These are phyloP conservation scores for Crotophaga sulcirostris DNA, from an alignment of 2,113 vertebrate species.

Conservation along the genomic window DNA sequence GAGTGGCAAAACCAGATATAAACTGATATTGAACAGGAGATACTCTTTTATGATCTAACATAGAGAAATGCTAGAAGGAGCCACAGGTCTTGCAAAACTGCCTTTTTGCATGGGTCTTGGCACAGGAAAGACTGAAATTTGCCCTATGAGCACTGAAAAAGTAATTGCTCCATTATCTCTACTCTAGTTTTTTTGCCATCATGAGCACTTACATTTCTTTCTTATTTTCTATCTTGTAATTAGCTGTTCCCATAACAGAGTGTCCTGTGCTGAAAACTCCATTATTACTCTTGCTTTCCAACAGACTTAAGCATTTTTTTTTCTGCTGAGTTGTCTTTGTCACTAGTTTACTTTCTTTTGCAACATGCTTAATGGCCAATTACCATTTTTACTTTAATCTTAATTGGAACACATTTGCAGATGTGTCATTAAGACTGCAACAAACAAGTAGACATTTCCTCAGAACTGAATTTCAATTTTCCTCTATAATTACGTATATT, in stretches of 20 bases:
- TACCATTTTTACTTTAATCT: constrained; percentile 64
- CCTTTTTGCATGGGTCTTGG: neutral
- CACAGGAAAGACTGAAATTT: neutral
- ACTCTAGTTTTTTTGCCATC: constrained; percentile 24
- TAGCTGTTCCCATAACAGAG: constrained; percentile 55
- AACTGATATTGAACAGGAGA: neutral
- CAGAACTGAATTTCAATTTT: constrained; percentile 52
- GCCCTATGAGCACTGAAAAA: constrained; percentile 26
- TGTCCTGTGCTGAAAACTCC: constrained; percentile 43
- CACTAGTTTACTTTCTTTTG: constrained; percentile 52
- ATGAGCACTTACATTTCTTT: constrained; percentile 45
- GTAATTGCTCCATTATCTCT: constrained; percentile 58
- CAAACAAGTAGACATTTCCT: constrained; percentile 36
- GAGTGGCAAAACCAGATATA: neutral
- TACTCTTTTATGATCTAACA: neutral
- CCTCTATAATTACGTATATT: neutral
- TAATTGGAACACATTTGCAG: constrained; percentile 65
- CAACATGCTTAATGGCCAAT: constrained; percentile 67
- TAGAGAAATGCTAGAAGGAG: neutral
- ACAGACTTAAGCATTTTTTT: constrained; percentile 54
- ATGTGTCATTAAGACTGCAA: constrained; percentile 51
- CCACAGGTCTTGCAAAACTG: neutral
- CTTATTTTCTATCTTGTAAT: constrained; percentile 64
- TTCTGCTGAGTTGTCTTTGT: constrained; percentile 64
- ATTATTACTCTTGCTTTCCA: constrained; percentile 57